Base-by-base conservation (phyloP, 2,797 vertebrate genomes). In the Malacoctenus gilli region DNA sequence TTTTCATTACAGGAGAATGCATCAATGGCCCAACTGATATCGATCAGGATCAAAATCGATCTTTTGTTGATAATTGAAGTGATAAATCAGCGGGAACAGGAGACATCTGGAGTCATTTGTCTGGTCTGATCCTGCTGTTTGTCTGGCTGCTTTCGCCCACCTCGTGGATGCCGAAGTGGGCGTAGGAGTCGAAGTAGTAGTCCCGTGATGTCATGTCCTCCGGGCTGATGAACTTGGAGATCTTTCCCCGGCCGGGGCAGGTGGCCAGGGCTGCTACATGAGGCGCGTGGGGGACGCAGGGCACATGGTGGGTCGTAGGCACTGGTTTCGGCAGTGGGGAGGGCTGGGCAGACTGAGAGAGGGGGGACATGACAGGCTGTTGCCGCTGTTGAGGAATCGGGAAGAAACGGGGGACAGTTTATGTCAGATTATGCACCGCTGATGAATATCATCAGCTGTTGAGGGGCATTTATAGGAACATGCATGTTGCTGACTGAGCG, bases 141-240 rank as follows among this genome's bases (percentile, higher is more conserved):
- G 14, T 58, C 15, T 22, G 13, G 16, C 48, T 11, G n/a, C 22
- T 12, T 34, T 14, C n/a, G 28, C 77, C 30, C 93, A 98, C 97
- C 96, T 99, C 96, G 1, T 98, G 97, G 80, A 99, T 99, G 84
- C 97, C 96, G 87, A 99, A 99, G 84, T 99, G 97, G 48, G 96
- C 97, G 7, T 99, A 99, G 1, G 96, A 98, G 89, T 99, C 97
- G 40, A 99, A 99, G 81, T 99, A 99, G 77, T 99, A 99, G 89
- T 99, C 97, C 48, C 94, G 90, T 2, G 97, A 99, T 30, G 97
- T 98, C 97, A 99, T 99, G 70, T 99, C 97, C 79, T 99, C 97
- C 0, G 96, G 96, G 86, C 94, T 97, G 75, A 98, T 86, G 67
- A 96, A 89, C 75, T 96, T 96, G 80, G 94, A 92, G 82, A 95